phyloP scores from a whole-genome alignment of 2,888 invertebrate species.

The Eulithis testata region DNA sequence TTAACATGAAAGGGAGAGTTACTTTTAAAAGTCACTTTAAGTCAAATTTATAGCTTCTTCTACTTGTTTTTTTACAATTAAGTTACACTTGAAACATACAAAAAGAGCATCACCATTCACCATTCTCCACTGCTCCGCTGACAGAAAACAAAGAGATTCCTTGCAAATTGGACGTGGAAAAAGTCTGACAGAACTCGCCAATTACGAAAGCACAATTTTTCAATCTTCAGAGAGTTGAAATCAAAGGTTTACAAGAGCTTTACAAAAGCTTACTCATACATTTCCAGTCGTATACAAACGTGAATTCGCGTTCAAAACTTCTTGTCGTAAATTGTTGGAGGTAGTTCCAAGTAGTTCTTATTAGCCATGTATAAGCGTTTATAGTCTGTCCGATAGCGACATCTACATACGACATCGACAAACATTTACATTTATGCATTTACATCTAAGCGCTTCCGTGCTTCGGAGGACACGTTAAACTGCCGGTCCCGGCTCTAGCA shows the following conservation, averaged over 20 bases:
- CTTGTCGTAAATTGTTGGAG: conserved; percentile 49
- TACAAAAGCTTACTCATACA: conserved; percentile 21
- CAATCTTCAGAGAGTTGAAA: conserved; percentile 20
- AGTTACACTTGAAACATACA: background rate
- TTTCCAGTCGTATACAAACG: conserved; percentile 22
- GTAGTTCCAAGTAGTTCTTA: conserved; percentile 18
- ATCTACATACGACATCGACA: no score
- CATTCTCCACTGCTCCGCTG: conserved; percentile 28
- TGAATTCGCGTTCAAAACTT: conserved; percentile 34
- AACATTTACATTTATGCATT: no score
- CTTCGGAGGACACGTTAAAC: no score
- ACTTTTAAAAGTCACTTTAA: background rate
- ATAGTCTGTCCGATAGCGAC: no score
- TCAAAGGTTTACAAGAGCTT: conserved; percentile 29
- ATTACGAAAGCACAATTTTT: conserved; percentile 22
- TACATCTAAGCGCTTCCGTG: no score
- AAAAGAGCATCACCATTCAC: conserved; percentile 4
- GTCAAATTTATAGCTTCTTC: no score
- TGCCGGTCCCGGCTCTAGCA: no score
- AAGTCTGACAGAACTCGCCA: conserved; percentile 43
- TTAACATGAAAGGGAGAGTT: no score
- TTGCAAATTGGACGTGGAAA: conserved; percentile 65
- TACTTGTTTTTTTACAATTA: no score
- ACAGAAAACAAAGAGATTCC: conserved; percentile 55
- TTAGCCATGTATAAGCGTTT: conserved; percentile 40